These are phyloP conservation scores for Cenopis cana DNA, from an alignment of 2,888 invertebrate species.

Conservation along the genomic window DNA sequence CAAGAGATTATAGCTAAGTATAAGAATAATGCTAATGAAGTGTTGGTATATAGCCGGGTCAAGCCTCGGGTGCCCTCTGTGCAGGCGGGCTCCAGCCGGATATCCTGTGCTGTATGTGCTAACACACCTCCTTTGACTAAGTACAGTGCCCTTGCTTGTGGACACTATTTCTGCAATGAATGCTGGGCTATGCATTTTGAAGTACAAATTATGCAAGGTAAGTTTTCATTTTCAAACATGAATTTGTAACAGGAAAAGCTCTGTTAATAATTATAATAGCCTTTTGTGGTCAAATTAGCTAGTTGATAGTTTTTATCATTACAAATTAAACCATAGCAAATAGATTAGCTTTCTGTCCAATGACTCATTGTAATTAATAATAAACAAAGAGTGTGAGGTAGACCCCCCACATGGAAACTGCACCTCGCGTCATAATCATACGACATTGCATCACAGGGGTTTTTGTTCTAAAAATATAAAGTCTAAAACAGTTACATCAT, in stretches of 20 bases:
- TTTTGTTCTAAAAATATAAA: slow-evolving; percentile 2
- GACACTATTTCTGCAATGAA: slow-evolving; percentile 97
- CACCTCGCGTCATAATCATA: background rate
- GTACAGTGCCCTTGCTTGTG: slow-evolving; percentile 93
- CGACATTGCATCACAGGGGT: slow-evolving; percentile 1
- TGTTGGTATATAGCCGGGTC: slow-evolving; percentile 82
- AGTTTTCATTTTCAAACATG: slow-evolving; percentile 48
- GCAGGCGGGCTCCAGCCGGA: slow-evolving; percentile 65
- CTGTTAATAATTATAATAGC: background rate
- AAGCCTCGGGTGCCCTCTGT: slow-evolving; percentile 69
- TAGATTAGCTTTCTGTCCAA: background rate
- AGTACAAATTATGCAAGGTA: slow-evolving; percentile 96
- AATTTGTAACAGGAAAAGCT: background rate
- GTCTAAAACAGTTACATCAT: background rate
- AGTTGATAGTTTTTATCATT: background rate
- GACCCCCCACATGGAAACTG: slow-evolving; percentile 4
- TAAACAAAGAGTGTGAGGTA: background rate
- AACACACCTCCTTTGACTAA: slow-evolving; percentile 87
- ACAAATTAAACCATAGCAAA: background rate
- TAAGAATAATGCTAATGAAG: slow-evolving; percentile 89
- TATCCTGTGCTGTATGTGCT: slow-evolving; percentile 93
- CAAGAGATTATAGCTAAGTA: slow-evolving; percentile 93
- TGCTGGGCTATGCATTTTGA: slow-evolving; percentile 99
- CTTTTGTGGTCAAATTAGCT: background rate
- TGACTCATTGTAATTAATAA: slow-evolving; percentile 56